Evolutionary conservation across 2,797 vertebrate genomes (phyloP).

Genomic region (Ciconia nigra): DNA sequence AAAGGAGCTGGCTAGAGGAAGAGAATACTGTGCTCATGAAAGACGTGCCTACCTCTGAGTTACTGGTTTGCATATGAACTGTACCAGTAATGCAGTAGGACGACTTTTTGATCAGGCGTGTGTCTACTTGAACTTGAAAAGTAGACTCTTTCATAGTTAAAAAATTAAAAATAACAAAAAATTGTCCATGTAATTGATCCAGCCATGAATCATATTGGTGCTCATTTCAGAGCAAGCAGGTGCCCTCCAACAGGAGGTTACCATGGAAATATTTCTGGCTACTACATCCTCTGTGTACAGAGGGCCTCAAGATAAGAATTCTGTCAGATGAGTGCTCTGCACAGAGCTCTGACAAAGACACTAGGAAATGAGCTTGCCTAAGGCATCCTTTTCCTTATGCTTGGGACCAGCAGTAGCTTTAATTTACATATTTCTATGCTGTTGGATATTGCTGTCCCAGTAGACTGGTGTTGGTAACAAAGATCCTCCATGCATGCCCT

Average conservation of each 20-base stretch:
- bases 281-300: not conserved
- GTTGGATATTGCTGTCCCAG: not conserved
- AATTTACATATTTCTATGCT: not conserved
- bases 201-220: not conserved
- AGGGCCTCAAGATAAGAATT: not conserved
- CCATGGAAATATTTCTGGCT: constrained; percentile 29
- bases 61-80: not conserved
- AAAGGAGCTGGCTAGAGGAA: not conserved
- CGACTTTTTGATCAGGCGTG: not conserved
- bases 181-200: not conserved
- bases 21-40: not conserved
- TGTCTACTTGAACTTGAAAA: not conserved
- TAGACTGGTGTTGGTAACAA: not conserved
- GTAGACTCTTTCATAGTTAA: not conserved
- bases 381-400: not conserved
- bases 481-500: not conserved
- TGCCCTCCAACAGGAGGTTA: not conserved
- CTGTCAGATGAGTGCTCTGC: not conserved
- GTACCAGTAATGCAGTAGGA: not conserved
- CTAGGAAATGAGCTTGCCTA: not conserved
- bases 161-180: not conserved
- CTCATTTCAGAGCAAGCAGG: not conserved
- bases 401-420: not conserved
- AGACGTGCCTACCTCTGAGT: not conserved
- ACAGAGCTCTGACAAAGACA: not conserved